Conservation (phyloP, 2,113 vertebrate genomes). For the Dasyprocta punctata region DNA sequence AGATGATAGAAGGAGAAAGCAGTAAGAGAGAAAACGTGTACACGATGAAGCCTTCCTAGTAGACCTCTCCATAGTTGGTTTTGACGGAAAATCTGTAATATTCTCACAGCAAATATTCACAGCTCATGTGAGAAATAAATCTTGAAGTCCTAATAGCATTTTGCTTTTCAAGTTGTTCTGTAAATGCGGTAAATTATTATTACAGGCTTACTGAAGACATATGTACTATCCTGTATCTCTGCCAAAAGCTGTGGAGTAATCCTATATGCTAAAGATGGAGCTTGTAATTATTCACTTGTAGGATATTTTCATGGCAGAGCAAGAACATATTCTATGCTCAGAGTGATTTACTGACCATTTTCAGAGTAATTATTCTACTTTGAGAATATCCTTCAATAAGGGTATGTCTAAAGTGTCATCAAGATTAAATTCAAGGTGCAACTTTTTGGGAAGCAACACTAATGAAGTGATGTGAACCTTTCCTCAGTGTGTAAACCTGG, state of each 20-base stretch:
- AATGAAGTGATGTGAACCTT: accelerated
- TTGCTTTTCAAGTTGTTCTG: not conserved
- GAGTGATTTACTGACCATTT: not conserved
- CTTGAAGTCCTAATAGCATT: not conserved
- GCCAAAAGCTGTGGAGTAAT: slow-evolving; percentile 16
- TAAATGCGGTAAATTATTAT: not conserved
- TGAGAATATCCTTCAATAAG: not conserved
- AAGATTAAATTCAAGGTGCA: not conserved
- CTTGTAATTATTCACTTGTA: slow-evolving; percentile 7
- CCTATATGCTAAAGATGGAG: not conserved
- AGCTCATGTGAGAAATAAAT: slow-evolving; percentile 27
- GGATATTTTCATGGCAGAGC: not conserved
- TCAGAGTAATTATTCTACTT: not conserved
- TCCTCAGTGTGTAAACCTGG: not conserved
- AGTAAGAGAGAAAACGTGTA: not conserved
- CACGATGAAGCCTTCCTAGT: not conserved
- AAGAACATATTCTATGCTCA: not conserved
- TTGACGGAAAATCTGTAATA: not conserved
- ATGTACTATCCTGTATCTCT: not conserved
- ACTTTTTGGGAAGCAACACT: accelerated
- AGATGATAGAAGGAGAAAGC: not conserved
- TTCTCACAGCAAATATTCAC: not conserved
- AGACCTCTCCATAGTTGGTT: not conserved
- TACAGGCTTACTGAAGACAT: slow-evolving; percentile 29
- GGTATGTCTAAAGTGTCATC: not conserved